phyloP scores from a whole-genome alignment of 2,113 vertebrate species.

The Calonectris borealis region DNA sequence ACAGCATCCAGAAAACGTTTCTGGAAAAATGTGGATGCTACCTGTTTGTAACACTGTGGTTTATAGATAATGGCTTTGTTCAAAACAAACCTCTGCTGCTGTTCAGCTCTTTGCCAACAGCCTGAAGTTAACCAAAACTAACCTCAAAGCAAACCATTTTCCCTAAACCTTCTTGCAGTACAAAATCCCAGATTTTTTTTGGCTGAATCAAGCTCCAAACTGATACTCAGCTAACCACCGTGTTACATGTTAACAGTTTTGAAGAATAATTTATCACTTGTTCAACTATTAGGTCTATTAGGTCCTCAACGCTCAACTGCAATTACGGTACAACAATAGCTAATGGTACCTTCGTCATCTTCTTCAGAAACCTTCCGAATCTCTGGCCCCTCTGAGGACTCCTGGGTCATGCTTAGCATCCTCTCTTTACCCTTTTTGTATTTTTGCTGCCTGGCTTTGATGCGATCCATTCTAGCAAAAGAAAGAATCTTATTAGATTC shows the following conservation, averaged over 20 bases:
- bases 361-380: slow-evolving; percentile 80
- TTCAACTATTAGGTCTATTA: not conserved
- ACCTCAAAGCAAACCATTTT: not conserved
- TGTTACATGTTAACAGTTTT: not conserved
- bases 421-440: slow-evolving; percentile 98
- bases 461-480: slow-evolving; percentile 93
- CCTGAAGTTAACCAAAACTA: not conserved
- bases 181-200: not conserved
- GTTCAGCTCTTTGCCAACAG: not conserved
- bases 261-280: not conserved
- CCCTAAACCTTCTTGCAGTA: not conserved
- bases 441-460: slow-evolving; percentile 96
- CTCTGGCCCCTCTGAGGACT: slow-evolving; percentile 85
- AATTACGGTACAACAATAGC: not conserved
- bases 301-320: not conserved
- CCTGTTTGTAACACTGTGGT: not conserved
- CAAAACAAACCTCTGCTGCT: not conserved
- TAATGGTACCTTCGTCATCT: slow-evolving; percentile 85
- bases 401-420: slow-evolving; percentile 90
- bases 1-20: not conserved
- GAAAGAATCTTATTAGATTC: not conserved
- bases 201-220: not conserved
- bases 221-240: not conserved
- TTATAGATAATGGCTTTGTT: not conserved
- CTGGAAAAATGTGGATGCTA: not conserved